Base-by-base conservation (phyloP, 2,888 invertebrate species). In the Seladonia tumulorum region DNA sequence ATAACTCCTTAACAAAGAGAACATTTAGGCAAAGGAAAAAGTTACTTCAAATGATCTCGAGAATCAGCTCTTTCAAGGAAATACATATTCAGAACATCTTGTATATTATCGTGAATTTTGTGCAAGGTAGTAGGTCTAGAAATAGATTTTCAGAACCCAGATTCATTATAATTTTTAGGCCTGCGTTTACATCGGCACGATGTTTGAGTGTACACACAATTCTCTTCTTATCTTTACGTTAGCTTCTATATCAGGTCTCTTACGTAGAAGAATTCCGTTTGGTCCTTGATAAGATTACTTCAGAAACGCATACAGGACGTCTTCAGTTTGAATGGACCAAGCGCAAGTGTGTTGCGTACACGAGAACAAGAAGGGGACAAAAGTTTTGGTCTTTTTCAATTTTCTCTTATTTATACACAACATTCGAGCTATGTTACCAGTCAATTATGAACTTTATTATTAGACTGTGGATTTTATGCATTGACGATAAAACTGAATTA, bases 141-240 rank as follows among this genome's bases (percentile, higher is more conserved):
- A 85, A 66, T 60, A 47, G 7, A 39, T 2, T 53, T 42, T 47
- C 68, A 39, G 5, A 29, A 14, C 18, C 22, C 25, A 72, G 42
- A 8, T 45, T 45, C n/a, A 39, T 68, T 22, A 68, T 70, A 72
- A 63, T 47, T 72, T 72, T 29, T 47, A 72, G n/a, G 18, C 3
- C 1, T 72, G 25, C 8, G 47, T 63, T 70, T 57, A 47, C 35
- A 42, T 7, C 70, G 45, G n/a, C n/a, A 39, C 22, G 53, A 63
- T 18, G 25, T 76, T 42, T 72, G 76, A 78, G n/a, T 49, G 79
- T 84, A 81, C 80, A 73, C 42, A 76, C 70, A 74, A 57, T 82
- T 57, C 70, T 77, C 82, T n/a, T 76, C 82, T 88, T 83, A 89
- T 86, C 87, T 82, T 53, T 29, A 49, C 63, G n/a, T 82, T 81